Evolutionary conservation across 2,113 vertebrate genomes (phyloP).

Genomic region (Sceloporus undulatus): DNA sequence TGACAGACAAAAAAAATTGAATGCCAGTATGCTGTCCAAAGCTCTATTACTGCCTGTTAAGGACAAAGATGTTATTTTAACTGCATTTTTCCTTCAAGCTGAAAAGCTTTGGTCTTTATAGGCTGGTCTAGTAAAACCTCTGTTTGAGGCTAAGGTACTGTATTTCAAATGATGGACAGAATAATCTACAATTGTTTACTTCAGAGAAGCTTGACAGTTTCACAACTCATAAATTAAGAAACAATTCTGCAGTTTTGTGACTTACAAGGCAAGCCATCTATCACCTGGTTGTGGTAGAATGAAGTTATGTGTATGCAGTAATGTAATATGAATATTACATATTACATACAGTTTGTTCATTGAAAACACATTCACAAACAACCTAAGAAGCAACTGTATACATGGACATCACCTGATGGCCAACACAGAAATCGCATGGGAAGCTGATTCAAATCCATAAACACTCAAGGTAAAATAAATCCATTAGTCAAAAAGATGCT

Average conservation of each 20-base stretch:
- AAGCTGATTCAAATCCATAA: too few species aligned
- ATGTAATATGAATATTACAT: too few species aligned
- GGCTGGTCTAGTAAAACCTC: background rate
- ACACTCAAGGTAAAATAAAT: too few species aligned
- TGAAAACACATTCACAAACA: too few species aligned
- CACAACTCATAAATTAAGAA: background rate
- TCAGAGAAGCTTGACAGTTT: background rate
- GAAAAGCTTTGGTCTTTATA: background rate
- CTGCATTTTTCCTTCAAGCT: background rate
- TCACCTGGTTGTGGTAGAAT: too few species aligned
- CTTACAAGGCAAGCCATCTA: background rate
- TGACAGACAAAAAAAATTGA: background rate
- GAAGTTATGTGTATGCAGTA: too few species aligned
- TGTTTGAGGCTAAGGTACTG: background rate
- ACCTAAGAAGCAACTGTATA: too few species aligned
- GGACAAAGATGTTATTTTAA: background rate
- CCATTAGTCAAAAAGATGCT: too few species aligned
- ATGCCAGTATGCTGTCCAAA: background rate
- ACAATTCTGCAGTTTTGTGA: background rate
- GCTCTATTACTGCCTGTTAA: background rate
- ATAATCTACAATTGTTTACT: background rate
- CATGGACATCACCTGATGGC: too few species aligned
- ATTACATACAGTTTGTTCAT: too few species aligned
- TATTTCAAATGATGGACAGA: background rate
- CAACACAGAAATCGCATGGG: too few species aligned